Conservation (phyloP, 1,140 invertebrate species). For the Lasioglossum albipes region DNA sequence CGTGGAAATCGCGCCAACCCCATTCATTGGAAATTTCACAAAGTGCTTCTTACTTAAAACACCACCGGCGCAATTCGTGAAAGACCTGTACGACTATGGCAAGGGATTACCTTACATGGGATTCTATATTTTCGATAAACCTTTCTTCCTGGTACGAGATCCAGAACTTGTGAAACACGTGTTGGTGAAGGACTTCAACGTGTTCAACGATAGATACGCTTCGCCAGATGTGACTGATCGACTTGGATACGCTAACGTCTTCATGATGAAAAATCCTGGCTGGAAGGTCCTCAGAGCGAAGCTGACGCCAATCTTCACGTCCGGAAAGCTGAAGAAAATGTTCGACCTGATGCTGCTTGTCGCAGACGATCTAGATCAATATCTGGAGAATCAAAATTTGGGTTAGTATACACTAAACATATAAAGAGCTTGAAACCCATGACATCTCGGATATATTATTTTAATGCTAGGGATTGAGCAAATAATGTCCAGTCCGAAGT, state of each 20-base stretch:
- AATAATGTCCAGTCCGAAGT: too few species aligned
- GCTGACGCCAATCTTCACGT: conserved; percentile 75
- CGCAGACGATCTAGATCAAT: conserved; percentile 67
- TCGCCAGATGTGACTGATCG: conserved; percentile 54
- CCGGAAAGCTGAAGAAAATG: conserved; percentile 77
- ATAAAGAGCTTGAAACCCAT: too few species aligned
- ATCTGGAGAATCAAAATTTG: conserved; percentile 59
- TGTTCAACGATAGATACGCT: conserved; percentile 71
- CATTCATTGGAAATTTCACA: conserved; percentile 71
- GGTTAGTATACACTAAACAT: not conserved
- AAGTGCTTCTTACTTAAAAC: conserved; percentile 41
- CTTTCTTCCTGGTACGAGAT: conserved; percentile 75
- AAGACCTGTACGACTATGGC: conserved; percentile 53
- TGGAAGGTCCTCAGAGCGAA: conserved; percentile 77
- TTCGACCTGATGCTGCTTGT: conserved; percentile 76
- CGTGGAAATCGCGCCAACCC: conserved; percentile 60
- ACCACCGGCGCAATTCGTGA: conserved; percentile 36
- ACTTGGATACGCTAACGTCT: conserved; percentile 67
- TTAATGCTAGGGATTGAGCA: too few species aligned
- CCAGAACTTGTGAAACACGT: conserved; percentile 77
- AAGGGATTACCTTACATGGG: conserved; percentile 65
- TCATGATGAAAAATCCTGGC: conserved; percentile 67
- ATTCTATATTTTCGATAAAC: conserved; percentile 73
- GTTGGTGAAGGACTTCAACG: conserved; percentile 79
- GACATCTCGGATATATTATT: too few species aligned